Evolutionary conservation across 2,888 invertebrate genomes (phyloP).

Genomic region (Nephrotoma flavescens): DNA sequence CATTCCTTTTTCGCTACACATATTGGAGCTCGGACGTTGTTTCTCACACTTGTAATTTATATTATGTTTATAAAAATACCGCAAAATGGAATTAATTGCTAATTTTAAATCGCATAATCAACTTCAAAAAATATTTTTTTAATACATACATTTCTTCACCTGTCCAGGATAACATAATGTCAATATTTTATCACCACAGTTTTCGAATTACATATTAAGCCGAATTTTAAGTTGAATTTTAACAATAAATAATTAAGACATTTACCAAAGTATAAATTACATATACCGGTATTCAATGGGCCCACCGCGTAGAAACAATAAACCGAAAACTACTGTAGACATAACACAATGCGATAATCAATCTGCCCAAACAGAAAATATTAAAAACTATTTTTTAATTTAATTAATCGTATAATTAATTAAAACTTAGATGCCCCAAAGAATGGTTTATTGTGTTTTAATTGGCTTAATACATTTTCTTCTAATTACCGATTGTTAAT

Average conservation of each 20-base stretch:
- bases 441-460: neutral
- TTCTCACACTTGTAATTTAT: too few relatives aligned
- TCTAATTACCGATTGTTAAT: neutral
- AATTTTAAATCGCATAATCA: too few relatives aligned
- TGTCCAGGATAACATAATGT: too few relatives aligned
- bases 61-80: too few relatives aligned
- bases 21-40: too few relatives aligned
- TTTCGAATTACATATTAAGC: too few relatives aligned
- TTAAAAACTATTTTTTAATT: neutral
- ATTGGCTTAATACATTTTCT: neutral
- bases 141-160: too few relatives aligned
- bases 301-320: neutral
- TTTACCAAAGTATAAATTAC: neutral
- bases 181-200: too few relatives aligned
- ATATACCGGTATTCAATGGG: neutral
- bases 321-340: neutral
- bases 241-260: neutral
- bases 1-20: too few relatives aligned
- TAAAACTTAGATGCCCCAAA: neutral
- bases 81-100: too few relatives aligned
- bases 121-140: too few relatives aligned
- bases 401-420: neutral
- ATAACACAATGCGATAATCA: neutral
- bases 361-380: neutral
- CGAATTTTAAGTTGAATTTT: too few relatives aligned